Conservation (phyloP, 1,140 invertebrate species). For the Stenopsyche tienmushanensis region DNA sequence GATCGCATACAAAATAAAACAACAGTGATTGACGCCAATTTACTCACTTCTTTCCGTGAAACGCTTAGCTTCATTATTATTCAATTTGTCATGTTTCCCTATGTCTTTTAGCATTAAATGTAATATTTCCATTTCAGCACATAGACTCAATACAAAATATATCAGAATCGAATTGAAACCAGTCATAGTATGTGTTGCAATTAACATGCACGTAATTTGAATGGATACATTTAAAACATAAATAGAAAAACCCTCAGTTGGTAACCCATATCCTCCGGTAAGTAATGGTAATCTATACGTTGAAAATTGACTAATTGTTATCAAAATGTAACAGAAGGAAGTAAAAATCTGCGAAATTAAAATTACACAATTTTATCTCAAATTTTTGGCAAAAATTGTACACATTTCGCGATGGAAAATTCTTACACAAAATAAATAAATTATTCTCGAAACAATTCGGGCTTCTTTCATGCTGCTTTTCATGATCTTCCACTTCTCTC, state of each 20-base stretch:
- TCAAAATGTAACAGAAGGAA: neutral
- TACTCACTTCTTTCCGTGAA: too few species aligned
- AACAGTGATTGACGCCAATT: too few species aligned
- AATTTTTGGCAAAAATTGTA: too few species aligned
- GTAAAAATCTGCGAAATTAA: too few species aligned
- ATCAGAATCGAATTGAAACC: constrained; percentile 18
- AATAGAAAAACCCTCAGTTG: neutral
- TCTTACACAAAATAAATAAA: constrained; percentile 9
- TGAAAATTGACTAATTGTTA: neutral
- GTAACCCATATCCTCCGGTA: neutral
- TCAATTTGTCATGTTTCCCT: neutral
- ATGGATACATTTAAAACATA: constrained; percentile 8
- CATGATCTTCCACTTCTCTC: constrained; percentile 8
- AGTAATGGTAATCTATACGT: constrained; percentile 8
- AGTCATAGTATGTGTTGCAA: neutral
- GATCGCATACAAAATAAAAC: too few species aligned
- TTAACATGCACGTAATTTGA: constrained; percentile 1
- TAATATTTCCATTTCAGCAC: constrained; percentile 26
- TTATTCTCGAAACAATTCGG: constrained; percentile 1
- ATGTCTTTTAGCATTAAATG: neutral
- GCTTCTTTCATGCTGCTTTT: constrained; percentile 1
- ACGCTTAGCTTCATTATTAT: neutral
- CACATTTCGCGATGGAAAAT: too few species aligned
- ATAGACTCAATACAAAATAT: constrained; percentile 24
- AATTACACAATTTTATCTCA: too few species aligned